Evolutionary conservation across 2,797 vertebrate genomes (phyloP).

Genomic region (Sebastes steindachneri): DNA sequence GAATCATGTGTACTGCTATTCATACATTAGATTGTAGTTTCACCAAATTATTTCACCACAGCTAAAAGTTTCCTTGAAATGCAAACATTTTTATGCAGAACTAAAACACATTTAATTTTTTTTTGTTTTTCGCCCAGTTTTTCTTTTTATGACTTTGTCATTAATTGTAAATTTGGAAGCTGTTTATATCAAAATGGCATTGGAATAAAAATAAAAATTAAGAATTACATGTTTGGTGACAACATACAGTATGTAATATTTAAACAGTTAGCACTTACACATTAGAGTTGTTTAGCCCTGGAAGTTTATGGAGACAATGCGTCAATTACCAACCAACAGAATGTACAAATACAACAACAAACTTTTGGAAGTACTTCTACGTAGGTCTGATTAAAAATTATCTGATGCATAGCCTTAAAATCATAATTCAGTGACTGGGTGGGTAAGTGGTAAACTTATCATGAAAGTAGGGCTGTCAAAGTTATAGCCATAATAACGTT

Average conservation of each 20-base stretch:
- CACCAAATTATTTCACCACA: background rate
- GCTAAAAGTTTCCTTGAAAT: background rate
- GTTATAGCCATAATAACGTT: too few relatives aligned
- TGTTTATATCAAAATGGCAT: too few relatives aligned
- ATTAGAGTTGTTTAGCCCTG: background rate
- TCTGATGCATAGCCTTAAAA: background rate
- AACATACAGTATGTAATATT: background rate
- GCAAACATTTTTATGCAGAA: background rate
- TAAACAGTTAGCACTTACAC: background rate
- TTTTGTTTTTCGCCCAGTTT: too few relatives aligned
- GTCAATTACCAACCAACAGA: background rate
- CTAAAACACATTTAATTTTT: too few relatives aligned
- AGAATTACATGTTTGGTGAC: background rate
- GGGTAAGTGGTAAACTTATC: background rate
- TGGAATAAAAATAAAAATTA: too few relatives aligned
- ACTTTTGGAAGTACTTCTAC: background rate
- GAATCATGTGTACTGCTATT: background rate
- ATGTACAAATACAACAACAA: background rate
- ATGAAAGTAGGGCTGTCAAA: background rate
- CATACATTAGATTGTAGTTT: background rate
- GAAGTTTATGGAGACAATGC: background rate
- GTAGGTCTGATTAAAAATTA: background rate
- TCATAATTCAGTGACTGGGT: background rate
- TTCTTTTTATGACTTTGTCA: too few relatives aligned
- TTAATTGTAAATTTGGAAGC: too few relatives aligned